These are phyloP conservation scores for Microtus ochrogaster DNA, from an alignment of 2,113 vertebrate species.

Conservation along the genomic window DNA sequence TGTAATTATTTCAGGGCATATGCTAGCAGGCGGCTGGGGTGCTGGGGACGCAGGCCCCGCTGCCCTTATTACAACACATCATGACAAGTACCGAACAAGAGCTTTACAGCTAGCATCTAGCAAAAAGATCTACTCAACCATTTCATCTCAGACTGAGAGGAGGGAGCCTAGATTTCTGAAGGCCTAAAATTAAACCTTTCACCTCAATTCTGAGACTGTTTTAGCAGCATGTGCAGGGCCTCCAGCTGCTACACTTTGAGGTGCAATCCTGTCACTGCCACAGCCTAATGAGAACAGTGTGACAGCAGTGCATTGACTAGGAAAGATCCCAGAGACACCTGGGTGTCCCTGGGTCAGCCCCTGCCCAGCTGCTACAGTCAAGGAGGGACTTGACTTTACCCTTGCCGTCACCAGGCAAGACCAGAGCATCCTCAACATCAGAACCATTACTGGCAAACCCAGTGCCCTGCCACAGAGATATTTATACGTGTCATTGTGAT, in stretches of 20 bases:
- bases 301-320: neutral
- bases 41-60: too few species aligned
- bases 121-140: neutral
- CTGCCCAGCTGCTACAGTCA: neutral
- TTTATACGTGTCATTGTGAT: neutral
- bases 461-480: neutral
- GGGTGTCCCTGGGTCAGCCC: neutral
- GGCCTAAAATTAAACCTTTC: conserved; percentile 75
- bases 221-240: conserved; percentile 25
- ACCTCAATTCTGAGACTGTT: conserved; percentile 60
- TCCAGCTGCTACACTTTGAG: conserved; percentile 43
- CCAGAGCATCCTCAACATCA: neutral
- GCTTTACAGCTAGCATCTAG: neutral
- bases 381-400: neutral
- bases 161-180: conserved; percentile 16
- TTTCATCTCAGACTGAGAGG: conserved; percentile 25
- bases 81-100: neutral
- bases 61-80: neutral
- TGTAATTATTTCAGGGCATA: too few species aligned
- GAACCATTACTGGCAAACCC: neutral
- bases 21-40: too few species aligned
- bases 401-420: neutral
- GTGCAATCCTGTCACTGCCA: conserved; percentile 22
- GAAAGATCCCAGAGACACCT: conserved; percentile 25
- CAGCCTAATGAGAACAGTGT: conserved; percentile 1